phyloP scores from a whole-genome alignment of 2,113 vertebrate genomes.

The Petromus typicus region DNA sequence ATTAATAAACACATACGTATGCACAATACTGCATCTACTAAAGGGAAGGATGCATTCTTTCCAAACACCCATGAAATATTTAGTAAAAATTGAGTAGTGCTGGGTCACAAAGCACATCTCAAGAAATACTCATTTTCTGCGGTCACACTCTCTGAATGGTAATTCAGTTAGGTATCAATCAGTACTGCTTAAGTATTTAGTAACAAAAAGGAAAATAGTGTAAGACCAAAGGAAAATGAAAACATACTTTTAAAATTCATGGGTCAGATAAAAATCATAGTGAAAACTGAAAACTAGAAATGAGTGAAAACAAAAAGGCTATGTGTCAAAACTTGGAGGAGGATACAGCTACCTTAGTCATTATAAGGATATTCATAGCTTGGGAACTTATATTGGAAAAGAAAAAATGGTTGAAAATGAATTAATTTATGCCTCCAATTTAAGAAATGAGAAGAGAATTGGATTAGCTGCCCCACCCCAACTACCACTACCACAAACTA shows the following conservation, averaged over 20 bases:
- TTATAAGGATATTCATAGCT: neutral
- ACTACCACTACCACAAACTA: neutral
- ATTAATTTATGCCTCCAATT: neutral
- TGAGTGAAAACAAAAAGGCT: neutral
- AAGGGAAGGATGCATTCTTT: neutral
- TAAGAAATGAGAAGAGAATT: neutral
- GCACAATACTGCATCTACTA: neutral
- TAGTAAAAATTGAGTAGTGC: neutral
- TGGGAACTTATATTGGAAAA: conserved; percentile 17
- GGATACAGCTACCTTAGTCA: neutral
- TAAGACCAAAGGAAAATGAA: conserved; percentile 7
- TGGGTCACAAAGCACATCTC: conserved; percentile 6
- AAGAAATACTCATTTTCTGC: conserved; percentile 19
- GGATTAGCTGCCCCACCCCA: too few relatives aligned
- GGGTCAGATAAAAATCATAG: conserved; percentile 25
- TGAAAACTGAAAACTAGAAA: conserved; percentile 38
- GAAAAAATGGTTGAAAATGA: neutral
- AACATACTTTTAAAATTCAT: conserved; percentile 14
- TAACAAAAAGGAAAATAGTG: neutral
- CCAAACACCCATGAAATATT: neutral
- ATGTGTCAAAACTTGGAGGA: neutral
- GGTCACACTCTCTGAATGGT: neutral
- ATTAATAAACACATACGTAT: neutral
- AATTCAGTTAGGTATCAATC: conserved; percentile 45
- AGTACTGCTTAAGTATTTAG: conserved; percentile 25